Percentiles rank a stretch among this genome's conserved stretches.
These are phyloP conservation scores for Blera fallax DNA, from an alignment of 2,888 invertebrate genomes.

Conservation along the genomic window DNA sequence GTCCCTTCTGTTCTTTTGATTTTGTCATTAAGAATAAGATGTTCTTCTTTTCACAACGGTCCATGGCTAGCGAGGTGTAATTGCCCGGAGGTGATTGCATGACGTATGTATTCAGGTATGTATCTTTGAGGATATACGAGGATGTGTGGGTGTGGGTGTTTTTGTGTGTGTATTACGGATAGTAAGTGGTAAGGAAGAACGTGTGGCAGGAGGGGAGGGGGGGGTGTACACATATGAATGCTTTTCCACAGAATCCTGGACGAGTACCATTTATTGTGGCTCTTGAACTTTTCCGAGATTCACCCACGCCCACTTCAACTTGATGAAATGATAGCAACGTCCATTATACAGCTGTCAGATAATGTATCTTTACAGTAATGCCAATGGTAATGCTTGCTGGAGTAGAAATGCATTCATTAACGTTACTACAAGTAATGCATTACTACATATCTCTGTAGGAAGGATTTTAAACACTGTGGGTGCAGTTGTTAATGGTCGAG, in stretches of 20 bases:
- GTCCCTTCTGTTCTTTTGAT: conserved; percentile 52
- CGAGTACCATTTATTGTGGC: conserved; percentile 46
- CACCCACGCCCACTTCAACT: conserved; percentile 39
- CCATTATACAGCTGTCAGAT: conserved; percentile 28
- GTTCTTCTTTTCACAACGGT: conserved; percentile 51
- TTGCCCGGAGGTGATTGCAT: conserved; percentile 66
- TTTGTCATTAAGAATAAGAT: conserved; percentile 71
- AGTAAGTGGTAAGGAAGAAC: background rate
- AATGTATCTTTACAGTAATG: conserved; percentile 23
- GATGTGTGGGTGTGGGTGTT: background rate
- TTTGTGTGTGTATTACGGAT: too few relatives aligned
- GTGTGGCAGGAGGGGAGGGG: too few relatives aligned
- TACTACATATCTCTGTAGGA: background rate
- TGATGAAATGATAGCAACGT: conserved; percentile 40
- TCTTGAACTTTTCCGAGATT: conserved; percentile 50
- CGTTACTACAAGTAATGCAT: conserved; percentile 30
- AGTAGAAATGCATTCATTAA: conserved; percentile 11
- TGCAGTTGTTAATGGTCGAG: too few relatives aligned
- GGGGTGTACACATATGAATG: conserved; percentile 1
- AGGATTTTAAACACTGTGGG: background rate
- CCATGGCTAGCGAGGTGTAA: conserved; percentile 66
- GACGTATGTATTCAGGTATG: background rate
- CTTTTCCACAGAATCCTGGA: conserved; percentile 32
- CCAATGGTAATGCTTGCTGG: conserved; percentile 16
- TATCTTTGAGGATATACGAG: background rate